A percentile compares a stretch with the other conserved stretches of the same genome.
Evolutionary conservation across 2,888 invertebrate genomes (phyloP).

Genomic region (Tenthredo scrophulariae): DNA sequence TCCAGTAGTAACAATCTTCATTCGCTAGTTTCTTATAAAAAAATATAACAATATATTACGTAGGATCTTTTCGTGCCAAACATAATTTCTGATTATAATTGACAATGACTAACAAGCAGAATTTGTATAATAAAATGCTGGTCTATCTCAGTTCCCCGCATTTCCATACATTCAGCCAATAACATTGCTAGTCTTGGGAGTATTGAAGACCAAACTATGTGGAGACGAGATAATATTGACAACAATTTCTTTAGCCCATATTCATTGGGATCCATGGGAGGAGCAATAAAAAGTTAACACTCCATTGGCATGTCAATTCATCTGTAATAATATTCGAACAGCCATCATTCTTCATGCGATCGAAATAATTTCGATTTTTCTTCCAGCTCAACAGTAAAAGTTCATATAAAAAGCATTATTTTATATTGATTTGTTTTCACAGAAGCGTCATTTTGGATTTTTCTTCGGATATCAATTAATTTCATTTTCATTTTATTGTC

Average conservation of each 20-base stretch:
- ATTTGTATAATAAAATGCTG: not conserved
- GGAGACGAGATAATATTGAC: not conserved
- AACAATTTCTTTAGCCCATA: not conserved
- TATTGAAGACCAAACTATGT: conserved; percentile 6
- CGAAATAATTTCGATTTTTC: not conserved
- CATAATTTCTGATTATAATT: not conserved
- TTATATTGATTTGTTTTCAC: not conserved
- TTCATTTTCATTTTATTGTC: not conserved
- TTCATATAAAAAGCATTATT: not conserved
- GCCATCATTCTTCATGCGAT: not conserved
- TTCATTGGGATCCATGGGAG: not conserved
- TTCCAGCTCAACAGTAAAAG: not conserved
- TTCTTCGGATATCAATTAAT: not conserved
- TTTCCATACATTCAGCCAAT: conserved; percentile 21
- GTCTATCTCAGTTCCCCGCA: not conserved
- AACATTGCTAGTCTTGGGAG: not conserved
- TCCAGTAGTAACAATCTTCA: not conserved
- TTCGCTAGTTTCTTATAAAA: not conserved
- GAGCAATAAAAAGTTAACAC: not conserved
- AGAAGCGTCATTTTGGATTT: not conserved
- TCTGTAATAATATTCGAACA: not conserved
- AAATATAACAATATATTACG: not conserved
- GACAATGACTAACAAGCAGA: conserved; percentile 12
- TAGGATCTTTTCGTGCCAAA: not conserved
- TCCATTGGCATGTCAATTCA: not conserved